Evolutionary conservation across 2,797 vertebrate genomes (phyloP).

Genomic region (Leptatherina wallacei): DNA sequence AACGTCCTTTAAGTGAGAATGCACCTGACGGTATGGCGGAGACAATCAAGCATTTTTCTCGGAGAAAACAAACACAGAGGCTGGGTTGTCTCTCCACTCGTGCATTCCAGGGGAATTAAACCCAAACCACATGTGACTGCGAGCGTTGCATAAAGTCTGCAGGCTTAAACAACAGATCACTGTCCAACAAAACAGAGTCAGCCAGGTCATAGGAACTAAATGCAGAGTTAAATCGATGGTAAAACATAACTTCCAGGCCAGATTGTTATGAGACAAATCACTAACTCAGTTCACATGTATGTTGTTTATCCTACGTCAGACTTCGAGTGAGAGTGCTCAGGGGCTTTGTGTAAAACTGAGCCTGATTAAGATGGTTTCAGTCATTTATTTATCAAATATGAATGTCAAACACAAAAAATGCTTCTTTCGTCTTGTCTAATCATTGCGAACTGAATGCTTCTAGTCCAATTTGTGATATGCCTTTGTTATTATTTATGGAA

Average conservation of each 20-base stretch:
- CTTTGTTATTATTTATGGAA: background rate
- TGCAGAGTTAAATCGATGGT: constrained; percentile 19
- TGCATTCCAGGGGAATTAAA: constrained; percentile 51
- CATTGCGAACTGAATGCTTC: background rate
- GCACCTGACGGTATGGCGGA: constrained; percentile 30
- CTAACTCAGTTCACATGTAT: background rate
- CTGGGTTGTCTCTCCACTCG: constrained; percentile 44
- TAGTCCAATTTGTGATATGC: background rate
- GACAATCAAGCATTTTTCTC: constrained; percentile 33
- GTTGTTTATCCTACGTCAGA: background rate
- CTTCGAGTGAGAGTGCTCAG: too few relatives aligned
- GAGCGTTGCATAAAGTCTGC: constrained; percentile 44
- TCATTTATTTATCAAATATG: background rate
- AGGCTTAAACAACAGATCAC: constrained; percentile 35
- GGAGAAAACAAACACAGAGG: constrained; percentile 47
- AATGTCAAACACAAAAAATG: background rate
- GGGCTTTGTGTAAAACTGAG: background rate
- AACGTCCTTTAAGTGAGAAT: constrained; percentile 16
- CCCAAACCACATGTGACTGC: constrained; percentile 54
- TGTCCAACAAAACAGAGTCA: constrained; percentile 35
- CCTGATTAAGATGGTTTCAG: background rate
- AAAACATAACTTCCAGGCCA: constrained; percentile 18
- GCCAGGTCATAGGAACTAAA: constrained; percentile 53
- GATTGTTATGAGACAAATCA: constrained; percentile 5
- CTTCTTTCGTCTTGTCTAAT: background rate